A percentile compares a stretch with the other conserved stretches of the same genome.
Conservation (phyloP, 2,113 vertebrate species). For the Coturnix japonica region DNA sequence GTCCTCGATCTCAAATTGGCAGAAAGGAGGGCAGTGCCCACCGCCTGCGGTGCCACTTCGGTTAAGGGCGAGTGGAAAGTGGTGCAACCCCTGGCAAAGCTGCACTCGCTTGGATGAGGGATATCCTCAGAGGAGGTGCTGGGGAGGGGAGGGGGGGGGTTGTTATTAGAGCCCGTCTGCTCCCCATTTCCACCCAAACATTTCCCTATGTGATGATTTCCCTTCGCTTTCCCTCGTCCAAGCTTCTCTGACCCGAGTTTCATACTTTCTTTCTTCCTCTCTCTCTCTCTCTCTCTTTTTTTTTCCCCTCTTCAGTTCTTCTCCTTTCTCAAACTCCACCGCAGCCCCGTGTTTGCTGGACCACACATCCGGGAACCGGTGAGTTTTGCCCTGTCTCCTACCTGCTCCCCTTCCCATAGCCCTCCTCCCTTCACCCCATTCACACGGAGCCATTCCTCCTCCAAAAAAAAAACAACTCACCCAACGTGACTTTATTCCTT, state of each 20-base stretch:
- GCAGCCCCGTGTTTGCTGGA: constrained; percentile 68
- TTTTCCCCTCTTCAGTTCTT: constrained; percentile 62
- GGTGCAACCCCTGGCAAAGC: background rate
- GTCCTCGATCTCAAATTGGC: rapidly evolving
- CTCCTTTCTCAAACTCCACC: constrained; percentile 67
- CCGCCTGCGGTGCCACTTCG: background rate
- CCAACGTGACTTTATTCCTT: background rate
- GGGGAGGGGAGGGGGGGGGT: constrained; percentile 14
- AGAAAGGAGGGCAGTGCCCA: background rate
- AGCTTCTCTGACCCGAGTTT: background rate
- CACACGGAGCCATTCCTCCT: background rate
- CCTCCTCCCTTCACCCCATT: background rate
- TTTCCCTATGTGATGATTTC: background rate
- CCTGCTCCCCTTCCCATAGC: background rate
- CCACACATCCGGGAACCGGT: constrained; percentile 77
- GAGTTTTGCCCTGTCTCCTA: constrained; percentile 66
- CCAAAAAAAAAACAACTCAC: background rate
- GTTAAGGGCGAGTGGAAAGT: background rate
- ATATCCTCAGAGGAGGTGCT: background rate
- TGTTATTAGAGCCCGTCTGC: background rate
- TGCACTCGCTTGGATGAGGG: background rate
- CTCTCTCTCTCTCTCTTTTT: background rate
- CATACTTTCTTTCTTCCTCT: background rate
- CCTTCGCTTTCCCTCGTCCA: background rate
- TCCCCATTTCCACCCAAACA: background rate